Evolutionary conservation across 2,888 invertebrate species (phyloP), one percentile per base, ranked within the genome.

Genomic region (Leptinotarsa juncta): DNA sequence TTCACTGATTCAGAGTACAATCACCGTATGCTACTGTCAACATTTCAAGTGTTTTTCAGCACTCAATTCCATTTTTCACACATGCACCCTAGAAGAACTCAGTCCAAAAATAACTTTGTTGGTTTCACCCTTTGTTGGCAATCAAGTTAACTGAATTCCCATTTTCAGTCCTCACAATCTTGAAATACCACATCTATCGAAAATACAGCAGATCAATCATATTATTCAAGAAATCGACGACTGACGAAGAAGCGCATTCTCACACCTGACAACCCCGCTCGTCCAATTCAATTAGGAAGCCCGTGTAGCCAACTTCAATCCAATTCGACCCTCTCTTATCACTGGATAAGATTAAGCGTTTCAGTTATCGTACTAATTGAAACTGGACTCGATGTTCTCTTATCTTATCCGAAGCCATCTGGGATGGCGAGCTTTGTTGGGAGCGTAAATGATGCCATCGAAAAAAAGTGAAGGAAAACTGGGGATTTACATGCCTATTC

Each of bases 331-430:
- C 81, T 79, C 82, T 81, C 82, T 84, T 83, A 83, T 83, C 83
- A 77, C 74, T 75, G 82, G 81, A 82, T 83, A 83, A 85, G 85
- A 84, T 84, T 84, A 84, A 85, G 82, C 83, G 84, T 79, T 81
- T 80, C 79, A 80, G 83, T 84, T 85, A 84, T 84, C 84, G 80
- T 79, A 81, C 84, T 85, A 85, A 85, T 85, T 85, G 85, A 84
- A 85, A 85, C 84, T 85, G 85, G 85, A 85, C 84, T 84, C 77
- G 79, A 76, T 81, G 76, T 71, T 75, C 68, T 74, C 76, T 80
- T 80, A 80, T 81, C 81, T 77, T 74, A 62, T 77, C 70, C 72
- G 42, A 67, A 76, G 77, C 77, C 77, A 80, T 79, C 77, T 71
- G 50, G 73, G 72, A 74, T 55, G 42, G 68, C 57, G 10, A n/a